phyloP scores from a whole-genome alignment of 2,113 vertebrate genomes.

The Noctilio leporinus region DNA sequence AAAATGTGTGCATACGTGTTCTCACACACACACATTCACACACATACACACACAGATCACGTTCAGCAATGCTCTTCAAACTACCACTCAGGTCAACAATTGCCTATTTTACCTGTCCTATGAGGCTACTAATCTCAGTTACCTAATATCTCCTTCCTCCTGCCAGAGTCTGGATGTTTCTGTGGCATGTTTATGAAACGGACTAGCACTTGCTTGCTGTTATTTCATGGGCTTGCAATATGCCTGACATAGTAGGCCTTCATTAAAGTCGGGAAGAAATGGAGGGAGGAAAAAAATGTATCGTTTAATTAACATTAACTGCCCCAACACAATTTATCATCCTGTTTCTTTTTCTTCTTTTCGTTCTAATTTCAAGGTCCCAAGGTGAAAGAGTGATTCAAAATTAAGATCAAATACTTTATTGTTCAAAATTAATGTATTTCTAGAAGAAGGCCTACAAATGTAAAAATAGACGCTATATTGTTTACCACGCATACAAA shows the following conservation, averaged over 20 bases:
- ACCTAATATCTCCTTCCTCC: background rate
- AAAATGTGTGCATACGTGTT: background rate
- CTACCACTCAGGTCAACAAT: background rate
- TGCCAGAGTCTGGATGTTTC: accelerated
- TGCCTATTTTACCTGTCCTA: background rate
- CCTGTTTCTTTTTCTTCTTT: background rate
- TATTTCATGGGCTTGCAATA: too few species aligned
- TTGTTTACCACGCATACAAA: background rate
- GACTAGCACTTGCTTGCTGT: background rate
- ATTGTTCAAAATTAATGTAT: conserved; percentile 37
- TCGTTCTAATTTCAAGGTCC: background rate
- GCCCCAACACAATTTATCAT: background rate
- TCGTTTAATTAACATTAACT: background rate
- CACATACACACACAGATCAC: background rate
- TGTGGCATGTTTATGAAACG: background rate
- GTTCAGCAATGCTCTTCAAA: background rate
- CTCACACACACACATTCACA: background rate
- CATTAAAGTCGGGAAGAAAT: background rate
- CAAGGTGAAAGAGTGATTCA: background rate
- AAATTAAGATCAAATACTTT: conserved; percentile 51
- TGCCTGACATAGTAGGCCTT: background rate
- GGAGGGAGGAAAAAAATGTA: background rate
- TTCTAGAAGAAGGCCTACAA: background rate
- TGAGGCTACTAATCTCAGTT: background rate
- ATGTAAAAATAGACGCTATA: background rate